Evolutionary conservation across 2,797 vertebrate genomes (phyloP).

Genomic region (Scolopax rusticola): DNA sequence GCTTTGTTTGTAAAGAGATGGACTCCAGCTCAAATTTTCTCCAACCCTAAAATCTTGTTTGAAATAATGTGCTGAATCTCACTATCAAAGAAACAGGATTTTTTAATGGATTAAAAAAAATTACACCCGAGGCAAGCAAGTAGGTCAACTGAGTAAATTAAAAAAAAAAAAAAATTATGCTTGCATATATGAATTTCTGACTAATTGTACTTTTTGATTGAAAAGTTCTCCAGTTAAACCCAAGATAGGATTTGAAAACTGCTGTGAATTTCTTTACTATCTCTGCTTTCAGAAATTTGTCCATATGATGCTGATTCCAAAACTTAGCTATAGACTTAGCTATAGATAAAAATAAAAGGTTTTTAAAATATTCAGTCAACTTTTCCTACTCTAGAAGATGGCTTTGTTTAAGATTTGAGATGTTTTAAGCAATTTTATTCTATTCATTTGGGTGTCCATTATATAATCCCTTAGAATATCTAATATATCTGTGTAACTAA

Average conservation of each 20-base stretch:
- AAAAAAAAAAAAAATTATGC: neutral
- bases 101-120: neutral
- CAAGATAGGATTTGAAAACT: neutral
- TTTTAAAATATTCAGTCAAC: neutral
- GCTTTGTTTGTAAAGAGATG: neutral
- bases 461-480: neutral
- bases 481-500: neutral
- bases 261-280: neutral
- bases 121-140: neutral
- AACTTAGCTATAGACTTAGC: neutral
- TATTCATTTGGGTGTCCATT: neutral
- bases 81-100: neutral
- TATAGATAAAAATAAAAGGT: neutral
- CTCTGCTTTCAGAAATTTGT: neutral
- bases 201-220: neutral
- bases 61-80: neutral
- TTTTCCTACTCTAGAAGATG: neutral
- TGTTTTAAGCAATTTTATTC: neutral
- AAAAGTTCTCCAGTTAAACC: neutral
- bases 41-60: neutral
- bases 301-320: neutral
- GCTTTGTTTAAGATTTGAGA: neutral
- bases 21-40: neutral
- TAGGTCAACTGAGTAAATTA: neutral
- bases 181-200: neutral